phyloP scores from a whole-genome alignment of 2,797 vertebrate genomes.

The Sebastes dallii region DNA sequence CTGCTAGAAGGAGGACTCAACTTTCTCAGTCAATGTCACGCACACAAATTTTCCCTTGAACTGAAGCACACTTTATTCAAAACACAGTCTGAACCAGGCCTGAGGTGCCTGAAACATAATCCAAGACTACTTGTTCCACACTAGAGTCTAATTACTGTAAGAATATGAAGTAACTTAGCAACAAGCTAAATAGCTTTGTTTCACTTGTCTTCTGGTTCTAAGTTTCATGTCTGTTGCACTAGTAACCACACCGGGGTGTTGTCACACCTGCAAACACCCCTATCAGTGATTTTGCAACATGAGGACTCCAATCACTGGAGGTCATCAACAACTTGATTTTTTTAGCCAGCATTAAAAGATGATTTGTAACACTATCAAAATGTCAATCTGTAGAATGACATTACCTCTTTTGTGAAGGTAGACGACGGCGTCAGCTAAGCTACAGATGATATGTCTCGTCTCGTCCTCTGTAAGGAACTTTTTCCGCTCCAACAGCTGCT shows the following conservation, averaged over 20 bases:
- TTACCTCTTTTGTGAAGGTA: constrained; percentile 89
- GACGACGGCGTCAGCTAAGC: constrained; percentile 82
- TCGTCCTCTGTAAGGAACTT: constrained; percentile 86
- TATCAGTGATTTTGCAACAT: not conserved
- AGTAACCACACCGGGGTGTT: not conserved
- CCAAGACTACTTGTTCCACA: not conserved
- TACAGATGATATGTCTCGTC: constrained; percentile 84
- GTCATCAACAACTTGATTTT: not conserved
- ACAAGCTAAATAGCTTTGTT: not conserved
- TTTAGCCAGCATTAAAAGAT: not conserved
- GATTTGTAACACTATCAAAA: not conserved
- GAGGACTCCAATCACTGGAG: not conserved
- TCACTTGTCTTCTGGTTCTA: not conserved
- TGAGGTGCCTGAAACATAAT: not conserved
- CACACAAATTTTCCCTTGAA: too few species aligned
- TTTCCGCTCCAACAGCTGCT: constrained; percentile 81
- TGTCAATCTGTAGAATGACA: constrained; percentile 7
- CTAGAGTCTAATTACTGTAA: not conserved
- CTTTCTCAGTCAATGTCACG: too few species aligned
- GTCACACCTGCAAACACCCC: not conserved
- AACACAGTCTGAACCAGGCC: not conserved
- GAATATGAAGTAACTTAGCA: not conserved
- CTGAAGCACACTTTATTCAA: not conserved
- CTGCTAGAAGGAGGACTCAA: too few species aligned
- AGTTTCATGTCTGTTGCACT: not conserved